Conservation (phyloP, 2,888 invertebrate genomes). For the Allolobophora icterica region DNA sequence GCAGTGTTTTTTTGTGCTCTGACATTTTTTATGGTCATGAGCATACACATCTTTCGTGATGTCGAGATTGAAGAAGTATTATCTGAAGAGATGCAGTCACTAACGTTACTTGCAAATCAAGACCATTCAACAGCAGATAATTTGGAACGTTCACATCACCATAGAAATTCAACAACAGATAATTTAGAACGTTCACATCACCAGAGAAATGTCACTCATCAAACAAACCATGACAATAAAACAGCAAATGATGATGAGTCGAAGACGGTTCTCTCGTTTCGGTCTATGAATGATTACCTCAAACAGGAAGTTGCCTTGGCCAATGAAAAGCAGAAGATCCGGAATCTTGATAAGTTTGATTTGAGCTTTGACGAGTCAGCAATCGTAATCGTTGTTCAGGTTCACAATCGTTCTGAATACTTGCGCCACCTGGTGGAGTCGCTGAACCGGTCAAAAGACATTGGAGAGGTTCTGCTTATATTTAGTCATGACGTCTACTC, state of each 20-base stretch:
- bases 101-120: background rate
- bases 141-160: background rate
- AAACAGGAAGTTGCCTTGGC: constrained; percentile 41
- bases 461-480: constrained; percentile 84
- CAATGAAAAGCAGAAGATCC: constrained; percentile 39
- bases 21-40: background rate
- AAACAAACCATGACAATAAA: background rate
- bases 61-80: background rate
- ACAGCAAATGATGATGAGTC: background rate
- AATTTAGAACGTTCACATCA: too few species aligned
- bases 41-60: background rate
- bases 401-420: constrained; percentile 91
- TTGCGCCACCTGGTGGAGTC: constrained; percentile 92
- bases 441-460: constrained; percentile 85
- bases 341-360: constrained; percentile 47
- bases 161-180: background rate
- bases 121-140: background rate
- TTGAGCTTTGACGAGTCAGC: constrained; percentile 50
- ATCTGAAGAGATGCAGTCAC: background rate
- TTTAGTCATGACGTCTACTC: constrained; percentile 96
- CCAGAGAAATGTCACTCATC: background rate
- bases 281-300: background rate
- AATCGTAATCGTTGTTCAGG: constrained; percentile 70
- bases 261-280: background rate
- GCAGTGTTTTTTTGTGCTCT: background rate